Percentiles rank a stretch among this genome's conserved stretches.
Conservation (phyloP, 2,888 invertebrate species). For the Noctua fimbriata region DNA sequence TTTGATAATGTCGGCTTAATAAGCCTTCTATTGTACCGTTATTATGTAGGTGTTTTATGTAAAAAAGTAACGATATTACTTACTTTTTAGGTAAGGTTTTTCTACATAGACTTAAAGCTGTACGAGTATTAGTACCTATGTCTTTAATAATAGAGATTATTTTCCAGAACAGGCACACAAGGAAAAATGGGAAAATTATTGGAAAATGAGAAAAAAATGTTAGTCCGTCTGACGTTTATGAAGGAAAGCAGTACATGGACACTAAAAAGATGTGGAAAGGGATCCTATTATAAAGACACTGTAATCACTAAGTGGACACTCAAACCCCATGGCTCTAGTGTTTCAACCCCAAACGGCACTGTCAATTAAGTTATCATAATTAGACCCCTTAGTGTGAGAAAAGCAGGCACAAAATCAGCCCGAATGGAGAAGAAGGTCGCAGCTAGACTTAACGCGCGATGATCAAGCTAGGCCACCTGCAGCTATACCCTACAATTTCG, state of each 20-base stretch:
- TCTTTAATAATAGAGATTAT: constrained; percentile 3
- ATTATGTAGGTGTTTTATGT: constrained; percentile 43
- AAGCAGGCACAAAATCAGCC: too few species aligned
- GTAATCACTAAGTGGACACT: not conserved
- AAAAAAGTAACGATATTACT: constrained; percentile 25
- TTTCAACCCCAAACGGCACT: not conserved
- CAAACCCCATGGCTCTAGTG: not conserved
- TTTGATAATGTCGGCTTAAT: constrained; percentile 65
- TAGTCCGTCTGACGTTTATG: not conserved
- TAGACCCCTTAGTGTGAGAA: too few species aligned
- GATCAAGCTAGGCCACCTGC: too few species aligned
- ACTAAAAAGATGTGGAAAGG: not conserved
- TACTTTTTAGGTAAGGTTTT: constrained; percentile 17
- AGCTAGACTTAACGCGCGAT: too few species aligned
- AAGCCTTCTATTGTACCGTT: constrained; percentile 42
- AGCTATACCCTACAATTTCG: too few species aligned
- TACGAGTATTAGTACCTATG: not conserved
- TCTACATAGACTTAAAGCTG: not conserved
- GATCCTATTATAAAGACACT: not conserved
- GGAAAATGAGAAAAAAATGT: not conserved
- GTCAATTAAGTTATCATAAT: not conserved
- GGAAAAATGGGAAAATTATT: not conserved
- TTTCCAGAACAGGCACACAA: not conserved
- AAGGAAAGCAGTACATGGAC: not conserved
- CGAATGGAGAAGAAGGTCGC: too few species aligned